Percentiles rank a stretch among this genome's conserved stretches.
phyloP scores from a whole-genome alignment of 2,113 vertebrate genomes.

The Tragelaphus buxtoni region DNA sequence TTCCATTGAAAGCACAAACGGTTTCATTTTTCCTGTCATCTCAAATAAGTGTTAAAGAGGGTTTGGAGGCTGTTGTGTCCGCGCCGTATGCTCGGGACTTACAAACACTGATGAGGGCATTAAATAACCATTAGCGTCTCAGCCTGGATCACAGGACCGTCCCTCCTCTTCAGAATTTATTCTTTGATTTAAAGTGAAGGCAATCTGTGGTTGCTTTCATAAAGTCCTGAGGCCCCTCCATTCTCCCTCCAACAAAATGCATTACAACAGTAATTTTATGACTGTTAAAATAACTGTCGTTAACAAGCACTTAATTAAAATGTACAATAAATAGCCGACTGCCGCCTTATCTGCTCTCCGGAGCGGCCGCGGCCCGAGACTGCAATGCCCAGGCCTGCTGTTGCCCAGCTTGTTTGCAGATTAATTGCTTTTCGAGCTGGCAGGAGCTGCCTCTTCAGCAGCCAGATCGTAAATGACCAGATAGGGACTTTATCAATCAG shows the following conservation, averaged over 20 bases:
- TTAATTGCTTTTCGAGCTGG: slow-evolving; percentile 99
- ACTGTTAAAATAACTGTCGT: slow-evolving; percentile 99
- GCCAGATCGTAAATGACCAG: slow-evolving; percentile 99
- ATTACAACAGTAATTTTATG: slow-evolving; percentile 99
- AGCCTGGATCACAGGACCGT: slow-evolving; percentile 94
- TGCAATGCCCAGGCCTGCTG: slow-evolving; percentile 95
- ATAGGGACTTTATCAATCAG: slow-evolving; percentile 99
- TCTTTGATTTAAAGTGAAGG: slow-evolving; percentile 99
- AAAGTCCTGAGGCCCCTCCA: slow-evolving; percentile 88
- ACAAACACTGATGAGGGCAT: slow-evolving; percentile 99
- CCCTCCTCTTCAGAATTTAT: slow-evolving; percentile 97
- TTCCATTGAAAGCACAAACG: slow-evolving; percentile 99
- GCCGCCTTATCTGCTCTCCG: slow-evolving; percentile 95
- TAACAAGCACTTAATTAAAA: slow-evolving; percentile 99
- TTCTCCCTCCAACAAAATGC: slow-evolving; percentile 98
- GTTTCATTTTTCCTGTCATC: slow-evolving; percentile 99
- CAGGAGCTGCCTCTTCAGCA: slow-evolving; percentile 93
- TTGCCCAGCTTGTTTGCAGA: slow-evolving; percentile 98
- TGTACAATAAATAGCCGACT: slow-evolving; percentile 99
- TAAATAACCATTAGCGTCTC: slow-evolving; percentile 99
- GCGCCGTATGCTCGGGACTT: slow-evolving; percentile 97
- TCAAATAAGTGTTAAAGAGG: slow-evolving; percentile 99
- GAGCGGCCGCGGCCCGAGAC: slow-evolving; percentile 91
- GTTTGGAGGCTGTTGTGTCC: slow-evolving; percentile 99
- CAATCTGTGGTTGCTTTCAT: slow-evolving; percentile 96